Evolutionary conservation across 2,113 vertebrate species (phyloP), one percentile per base, ranked within the genome.

Genomic region (Amphilophus citrinellus): DNA sequence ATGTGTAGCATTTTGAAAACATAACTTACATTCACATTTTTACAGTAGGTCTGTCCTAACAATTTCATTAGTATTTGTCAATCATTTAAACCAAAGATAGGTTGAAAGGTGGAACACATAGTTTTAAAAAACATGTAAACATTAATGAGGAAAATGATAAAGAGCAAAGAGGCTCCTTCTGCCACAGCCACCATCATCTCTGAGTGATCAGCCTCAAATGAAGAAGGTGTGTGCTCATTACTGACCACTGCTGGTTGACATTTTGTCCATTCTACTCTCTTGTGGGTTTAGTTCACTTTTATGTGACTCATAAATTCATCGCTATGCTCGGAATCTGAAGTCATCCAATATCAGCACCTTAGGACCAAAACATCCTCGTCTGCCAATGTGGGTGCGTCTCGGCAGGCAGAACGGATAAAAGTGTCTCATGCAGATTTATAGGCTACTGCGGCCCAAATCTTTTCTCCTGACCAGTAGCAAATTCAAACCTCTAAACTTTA

Each of bases 291-390:
- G 75, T 66, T 88, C 47, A 0, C 56, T 90, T 86, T 92, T 61
- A 83, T 86, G 11, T 68, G 77, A 87, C 81, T 93, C 87, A 76
- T 61, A 83, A 75, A 87, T 91, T 71, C 9, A 1, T 77, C 75
- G 59, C 88, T 92, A 88, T 93, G 92, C 59, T 84, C n/a, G 90
- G 92, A 93, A 92, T 91, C 85, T 87, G 59, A 90, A 84, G 84
- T 93, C 88, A 89, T 92, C 80, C 66, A 82, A 50, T 10, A 53
- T 44, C 39, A 79, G 79, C 71, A 76, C 27, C 27, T 73, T 32
- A 89, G 57, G 58, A 92, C 78, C 90, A 92, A 91, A 93, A 93
- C 92, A 94, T 82, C 47, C 81, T 86, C 10, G 9, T 76, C 86
- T 89, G 93, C 90, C 92, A 94, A 84, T 7, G 63, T 77, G 77